Conservation (phyloP, 2,797 vertebrate species). For the Pterois miles region DNA sequence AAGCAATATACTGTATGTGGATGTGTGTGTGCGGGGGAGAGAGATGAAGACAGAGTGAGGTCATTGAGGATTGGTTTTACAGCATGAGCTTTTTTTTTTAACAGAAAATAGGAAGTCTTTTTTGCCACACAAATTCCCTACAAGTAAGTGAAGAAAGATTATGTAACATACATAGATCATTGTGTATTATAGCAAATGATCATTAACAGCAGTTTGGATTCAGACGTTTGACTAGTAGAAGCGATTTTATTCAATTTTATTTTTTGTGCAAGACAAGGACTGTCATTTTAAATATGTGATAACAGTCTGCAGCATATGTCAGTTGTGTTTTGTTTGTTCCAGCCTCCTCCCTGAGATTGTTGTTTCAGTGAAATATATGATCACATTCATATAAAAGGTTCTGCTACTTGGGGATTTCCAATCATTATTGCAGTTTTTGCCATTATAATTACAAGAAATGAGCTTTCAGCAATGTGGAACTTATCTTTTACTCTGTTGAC, state of each 20-base stretch:
- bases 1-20: conserved; percentile 5
- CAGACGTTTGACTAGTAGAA: background rate
- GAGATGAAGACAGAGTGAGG: conserved; percentile 14
- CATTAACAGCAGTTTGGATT: background rate
- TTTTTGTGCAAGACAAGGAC: background rate
- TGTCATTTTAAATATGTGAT: background rate
- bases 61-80: conserved; percentile 29
- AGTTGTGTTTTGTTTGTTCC: background rate
- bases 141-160: background rate
- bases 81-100: conserved; percentile 1
- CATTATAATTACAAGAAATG: background rate
- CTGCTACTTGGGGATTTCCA: background rate
- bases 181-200: background rate
- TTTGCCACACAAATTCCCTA: background rate
- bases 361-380: conserved; percentile 14
- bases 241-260: background rate
- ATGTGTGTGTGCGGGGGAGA: background rate
- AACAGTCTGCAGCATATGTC: background rate
- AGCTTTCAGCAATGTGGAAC: background rate
- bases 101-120: background rate
- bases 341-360: background rate
- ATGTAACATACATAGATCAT: background rate
- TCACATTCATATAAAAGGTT: background rate
- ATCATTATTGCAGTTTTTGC: background rate
- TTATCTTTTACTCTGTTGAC: background rate